These are phyloP conservation scores for Apeltes quadracus DNA, from an alignment of 2,113 vertebrate genomes.

Conservation along the genomic window DNA sequence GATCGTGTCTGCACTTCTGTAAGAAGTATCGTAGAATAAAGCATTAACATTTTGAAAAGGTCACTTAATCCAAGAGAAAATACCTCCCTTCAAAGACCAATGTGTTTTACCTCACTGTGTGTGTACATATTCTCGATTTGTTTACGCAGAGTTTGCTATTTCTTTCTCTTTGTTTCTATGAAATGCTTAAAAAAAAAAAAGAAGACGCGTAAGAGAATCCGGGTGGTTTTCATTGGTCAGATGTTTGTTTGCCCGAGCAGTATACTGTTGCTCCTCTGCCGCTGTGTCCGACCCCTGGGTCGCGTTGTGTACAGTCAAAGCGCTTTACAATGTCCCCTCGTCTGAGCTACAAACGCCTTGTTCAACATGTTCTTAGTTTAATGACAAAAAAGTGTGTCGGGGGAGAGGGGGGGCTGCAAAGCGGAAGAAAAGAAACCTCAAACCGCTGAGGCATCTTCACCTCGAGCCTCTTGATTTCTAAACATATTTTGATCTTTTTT, in stretches of 20 bases:
- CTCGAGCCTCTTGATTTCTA: constrained; percentile 63
- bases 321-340: constrained; percentile 75
- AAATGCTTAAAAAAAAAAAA: constrained; percentile 73
- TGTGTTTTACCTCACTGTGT: constrained; percentile 86
- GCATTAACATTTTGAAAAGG: constrained; percentile 69
- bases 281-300: constrained; percentile 68
- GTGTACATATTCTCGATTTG: constrained; percentile 75
- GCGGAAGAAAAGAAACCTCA: constrained; percentile 27
- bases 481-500: constrained; percentile 73
- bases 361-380: constrained; percentile 59
- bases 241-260: constrained; percentile 66
- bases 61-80: constrained; percentile 77
- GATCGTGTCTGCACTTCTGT: constrained; percentile 72
- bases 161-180: constrained; percentile 76
- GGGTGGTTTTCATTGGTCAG: constrained; percentile 62
- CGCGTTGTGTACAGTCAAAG: constrained; percentile 71
- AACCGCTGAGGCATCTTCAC: constrained; percentile 43
- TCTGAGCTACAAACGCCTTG: constrained; percentile 76
- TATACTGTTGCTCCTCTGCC: constrained; percentile 67
- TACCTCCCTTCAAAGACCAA: constrained; percentile 84
- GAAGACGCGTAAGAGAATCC: constrained; percentile 44
- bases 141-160: constrained; percentile 77
- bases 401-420: constrained; percentile 47
- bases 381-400: constrained; percentile 23
- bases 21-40: constrained; percentile 54